Conservation (phyloP, 2,888 invertebrate species). For the Hymenopus coronatus region DNA sequence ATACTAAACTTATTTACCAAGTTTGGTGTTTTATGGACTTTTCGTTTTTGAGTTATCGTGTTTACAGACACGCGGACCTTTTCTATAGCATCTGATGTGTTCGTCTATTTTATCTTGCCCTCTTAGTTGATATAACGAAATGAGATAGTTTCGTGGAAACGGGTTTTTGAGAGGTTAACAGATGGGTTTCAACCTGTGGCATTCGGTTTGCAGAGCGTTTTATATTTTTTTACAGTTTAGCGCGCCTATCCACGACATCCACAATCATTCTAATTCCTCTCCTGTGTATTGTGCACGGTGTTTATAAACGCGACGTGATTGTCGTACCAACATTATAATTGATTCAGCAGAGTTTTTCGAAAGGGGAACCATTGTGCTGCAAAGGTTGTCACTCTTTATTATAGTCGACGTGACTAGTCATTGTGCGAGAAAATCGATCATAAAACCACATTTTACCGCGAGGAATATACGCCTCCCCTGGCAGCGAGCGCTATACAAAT, state of each 20-base stretch:
- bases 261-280: not conserved
- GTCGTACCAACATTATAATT: not conserved
- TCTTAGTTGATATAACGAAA: too few relatives aligned
- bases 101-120: too few relatives aligned
- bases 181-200: not conserved
- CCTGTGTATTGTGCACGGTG: not conserved
- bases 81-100: too few relatives aligned
- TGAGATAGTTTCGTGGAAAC: too few relatives aligned
- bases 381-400: slow-evolving; percentile 25
- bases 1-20: too few relatives aligned
- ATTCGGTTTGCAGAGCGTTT: not conserved
- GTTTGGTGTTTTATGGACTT: too few relatives aligned
- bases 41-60: too few relatives aligned
- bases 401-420: slow-evolving; percentile 23
- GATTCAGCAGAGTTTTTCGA: not conserved
- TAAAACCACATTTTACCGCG: not conserved
- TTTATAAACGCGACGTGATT: not conserved
- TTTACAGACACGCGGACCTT: too few relatives aligned
- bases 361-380: not conserved
- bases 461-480: not conserved
- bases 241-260: not conserved
- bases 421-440: not conserved
- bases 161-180: not conserved
- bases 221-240: not conserved
- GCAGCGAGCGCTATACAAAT: not conserved